Percentiles rank a stretch among this genome's conserved stretches.
Conservation (phyloP, 2,113 vertebrate genomes). For the Dicentrarchus labrax region DNA sequence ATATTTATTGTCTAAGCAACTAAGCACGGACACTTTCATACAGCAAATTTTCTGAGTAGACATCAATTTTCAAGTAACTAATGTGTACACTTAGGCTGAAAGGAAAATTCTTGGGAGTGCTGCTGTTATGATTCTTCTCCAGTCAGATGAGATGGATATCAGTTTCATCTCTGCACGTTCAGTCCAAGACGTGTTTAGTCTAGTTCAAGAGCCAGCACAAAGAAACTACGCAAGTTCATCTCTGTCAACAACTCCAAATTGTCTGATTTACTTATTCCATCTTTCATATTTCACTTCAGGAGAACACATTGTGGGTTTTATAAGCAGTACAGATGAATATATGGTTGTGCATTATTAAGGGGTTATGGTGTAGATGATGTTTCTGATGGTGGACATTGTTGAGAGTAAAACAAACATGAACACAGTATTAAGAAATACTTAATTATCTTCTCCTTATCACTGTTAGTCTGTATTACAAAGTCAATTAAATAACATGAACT, state of each 20-base stretch:
- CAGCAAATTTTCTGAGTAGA: not conserved
- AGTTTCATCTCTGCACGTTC: not conserved
- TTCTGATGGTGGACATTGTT: too few species aligned
- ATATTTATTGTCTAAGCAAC: not conserved
- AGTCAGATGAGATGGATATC: not conserved
- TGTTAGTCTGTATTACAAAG: too few species aligned
- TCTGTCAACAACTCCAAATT: not conserved
- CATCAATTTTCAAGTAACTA: too few species aligned
- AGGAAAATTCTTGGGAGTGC: too few species aligned
- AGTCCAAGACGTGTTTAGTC: not conserved
- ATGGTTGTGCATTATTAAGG: too few species aligned
- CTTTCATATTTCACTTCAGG: not conserved
- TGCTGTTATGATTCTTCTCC: not conserved
- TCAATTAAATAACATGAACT: too few species aligned
- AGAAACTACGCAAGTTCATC: not conserved
- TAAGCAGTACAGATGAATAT: not conserved
- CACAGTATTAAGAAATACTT: too few species aligned
- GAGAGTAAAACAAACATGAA: too few species aligned
- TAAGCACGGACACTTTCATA: not conserved
- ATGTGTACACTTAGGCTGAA: too few species aligned
- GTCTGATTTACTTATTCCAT: not conserved
- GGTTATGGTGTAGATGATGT: too few species aligned
- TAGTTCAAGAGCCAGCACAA: not conserved
- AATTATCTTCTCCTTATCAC: too few species aligned
- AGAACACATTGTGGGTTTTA: not conserved